phyloP scores from a whole-genome alignment of 2,797 vertebrate genomes.

The Vipera ursinii region DNA sequence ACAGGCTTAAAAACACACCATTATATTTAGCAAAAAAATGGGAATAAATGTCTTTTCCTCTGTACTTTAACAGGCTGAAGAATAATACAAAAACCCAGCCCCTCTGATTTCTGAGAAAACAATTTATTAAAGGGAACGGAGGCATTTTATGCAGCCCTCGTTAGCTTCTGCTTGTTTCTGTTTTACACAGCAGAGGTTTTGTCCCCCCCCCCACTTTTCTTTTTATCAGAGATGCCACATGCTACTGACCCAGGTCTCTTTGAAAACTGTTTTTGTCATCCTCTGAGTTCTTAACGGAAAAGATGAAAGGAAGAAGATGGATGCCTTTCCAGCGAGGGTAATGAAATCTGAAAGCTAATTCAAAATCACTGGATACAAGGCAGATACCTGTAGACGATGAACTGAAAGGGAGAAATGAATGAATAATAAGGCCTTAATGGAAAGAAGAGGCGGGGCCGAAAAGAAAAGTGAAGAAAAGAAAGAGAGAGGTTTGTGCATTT shows the following conservation, averaged over 20 bases:
- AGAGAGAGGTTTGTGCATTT: constrained; percentile 27
- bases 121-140: constrained; percentile 56
- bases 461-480: constrained; percentile 46
- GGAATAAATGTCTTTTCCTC: constrained; percentile 42
- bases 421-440: constrained; percentile 53
- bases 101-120: constrained; percentile 44
- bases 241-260: constrained; percentile 63
- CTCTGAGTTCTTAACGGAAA: constrained; percentile 66
- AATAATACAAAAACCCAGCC: constrained; percentile 32
- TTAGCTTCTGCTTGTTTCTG: constrained; percentile 62
- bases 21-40: constrained; percentile 13
- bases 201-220: not conserved
- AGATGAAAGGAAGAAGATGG: constrained; percentile 67
- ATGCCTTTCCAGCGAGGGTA: constrained; percentile 64
- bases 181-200: constrained; percentile 49
- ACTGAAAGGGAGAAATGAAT: constrained; percentile 54
- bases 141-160: constrained; percentile 61
- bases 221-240: constrained; percentile 60
- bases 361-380: constrained; percentile 35
- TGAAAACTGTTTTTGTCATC: constrained; percentile 72
- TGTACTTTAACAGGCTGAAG: constrained; percentile 50
- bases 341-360: constrained; percentile 67
- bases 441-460: constrained; percentile 47
- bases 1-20: not conserved
- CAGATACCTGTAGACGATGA: constrained; percentile 50